phyloP scores from a whole-genome alignment of 2,113 vertebrate species.

The Oreotrochilus melanogaster region DNA sequence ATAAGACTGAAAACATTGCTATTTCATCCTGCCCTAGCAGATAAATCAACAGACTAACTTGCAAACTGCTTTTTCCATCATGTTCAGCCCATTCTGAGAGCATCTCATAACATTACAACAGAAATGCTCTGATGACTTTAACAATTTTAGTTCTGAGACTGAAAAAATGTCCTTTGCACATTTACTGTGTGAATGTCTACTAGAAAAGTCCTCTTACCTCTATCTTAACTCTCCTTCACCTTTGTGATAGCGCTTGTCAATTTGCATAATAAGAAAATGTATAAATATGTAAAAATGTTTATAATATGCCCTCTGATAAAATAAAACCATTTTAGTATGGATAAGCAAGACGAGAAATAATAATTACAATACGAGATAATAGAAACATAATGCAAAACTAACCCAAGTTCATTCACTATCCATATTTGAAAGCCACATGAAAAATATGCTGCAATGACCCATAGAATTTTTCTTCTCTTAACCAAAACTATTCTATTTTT shows the following conservation, averaged over 20 bases:
- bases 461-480: neutral
- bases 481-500: neutral
- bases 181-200: neutral
- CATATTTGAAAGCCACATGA: neutral
- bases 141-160: slow-evolving; percentile 19
- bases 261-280: slow-evolving; percentile 68
- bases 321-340: slow-evolving; percentile 51
- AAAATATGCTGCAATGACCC: neutral
- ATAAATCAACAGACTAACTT: neutral
- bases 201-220: slow-evolving; percentile 44
- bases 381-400: neutral
- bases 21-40: neutral
- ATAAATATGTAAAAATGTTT: slow-evolving; percentile 75
- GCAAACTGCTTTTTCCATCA: neutral
- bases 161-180: slow-evolving; percentile 21
- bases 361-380: slow-evolving; percentile 41
- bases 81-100: neutral
- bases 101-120: neutral
- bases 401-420: neutral
- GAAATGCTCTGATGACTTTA: neutral
- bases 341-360: slow-evolving; percentile 46
- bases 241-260: slow-evolving; percentile 52
- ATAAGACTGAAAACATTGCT: neutral
- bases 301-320: slow-evolving; percentile 68
- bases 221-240: slow-evolving; percentile 65